Evolutionary conservation across 2,113 vertebrate genomes (phyloP).

Genomic region (Strix aluco): DNA sequence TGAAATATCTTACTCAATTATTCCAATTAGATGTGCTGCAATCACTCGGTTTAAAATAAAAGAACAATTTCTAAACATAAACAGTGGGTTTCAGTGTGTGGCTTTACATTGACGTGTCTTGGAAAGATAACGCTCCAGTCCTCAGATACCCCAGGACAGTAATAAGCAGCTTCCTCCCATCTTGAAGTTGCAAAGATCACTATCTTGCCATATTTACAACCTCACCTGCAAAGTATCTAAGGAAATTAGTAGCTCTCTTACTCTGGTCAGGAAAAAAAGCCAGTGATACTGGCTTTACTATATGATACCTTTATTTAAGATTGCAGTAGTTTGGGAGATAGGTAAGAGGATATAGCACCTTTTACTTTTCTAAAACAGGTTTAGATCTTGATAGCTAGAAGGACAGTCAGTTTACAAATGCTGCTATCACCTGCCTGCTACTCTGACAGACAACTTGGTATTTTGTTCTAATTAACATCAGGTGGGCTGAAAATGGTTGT

Average conservation of each 20-base stretch:
- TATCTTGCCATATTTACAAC: background rate
- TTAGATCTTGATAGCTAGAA: background rate
- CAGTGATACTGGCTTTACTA: conserved; percentile 27
- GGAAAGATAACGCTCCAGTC: conserved; percentile 13
- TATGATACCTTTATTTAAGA: background rate
- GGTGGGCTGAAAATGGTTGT: background rate
- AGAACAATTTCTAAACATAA: conserved; percentile 11
- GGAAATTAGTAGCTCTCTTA: conserved; percentile 29
- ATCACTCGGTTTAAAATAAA: conserved; percentile 46
- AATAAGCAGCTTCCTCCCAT: conserved; percentile 46
- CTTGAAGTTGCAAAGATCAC: conserved; percentile 21
- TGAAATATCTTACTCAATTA: conserved; percentile 1
- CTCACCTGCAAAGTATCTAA: conserved; percentile 4
- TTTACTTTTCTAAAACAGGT: conserved; percentile 53
- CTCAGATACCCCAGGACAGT: conserved; percentile 24
- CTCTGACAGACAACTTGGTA: background rate
- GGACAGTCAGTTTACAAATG: background rate
- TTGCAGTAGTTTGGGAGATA: background rate
- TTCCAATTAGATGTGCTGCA: conserved; percentile 16
- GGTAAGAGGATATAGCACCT: conserved; percentile 12
- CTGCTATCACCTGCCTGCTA: background rate
- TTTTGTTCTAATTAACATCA: background rate
- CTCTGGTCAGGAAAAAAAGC: conserved; percentile 41
- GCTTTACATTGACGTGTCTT: conserved; percentile 45
- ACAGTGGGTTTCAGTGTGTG: background rate